Evolutionary conservation across 2,113 vertebrate genomes (phyloP), one percentile per base, ranked within the genome.

Genomic region (Marmota monax): DNA sequence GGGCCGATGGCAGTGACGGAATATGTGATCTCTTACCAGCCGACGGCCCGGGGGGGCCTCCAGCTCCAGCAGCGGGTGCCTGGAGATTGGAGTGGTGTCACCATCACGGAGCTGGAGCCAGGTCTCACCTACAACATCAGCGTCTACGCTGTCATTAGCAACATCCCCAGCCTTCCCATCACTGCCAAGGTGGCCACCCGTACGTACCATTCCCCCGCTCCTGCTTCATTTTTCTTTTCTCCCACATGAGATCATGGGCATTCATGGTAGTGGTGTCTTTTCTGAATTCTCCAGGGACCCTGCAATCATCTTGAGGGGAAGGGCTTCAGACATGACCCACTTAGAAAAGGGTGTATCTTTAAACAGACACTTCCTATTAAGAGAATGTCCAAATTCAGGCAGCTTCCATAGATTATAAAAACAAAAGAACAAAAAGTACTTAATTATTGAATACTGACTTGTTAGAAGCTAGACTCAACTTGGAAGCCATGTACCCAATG

Each of bases 91-190:
- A 99, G 99, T 93, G 98, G 98, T 84, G 99, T 99, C 98, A 99
- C 98, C 97, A 99, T 99, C 98, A 97, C 92, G 0, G 99, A 99
- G 45, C 99, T 99, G 97, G 99, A 99, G 95, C 99, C 99, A 0
- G 99, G 99, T 9, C 92, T 99, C 83, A 99, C 99, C 97, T 99
- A 99, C 98, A 99, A 99, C 97, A 98, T 99, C 98, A 99, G 99
- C 32, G 95, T 99, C 98, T 99, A 99, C 0, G 98, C 99, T 0
- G 99, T 99, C 97, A 99, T 99, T 97, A 99, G 99, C 82, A 99
- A 99, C 8, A 96, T 98, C 96, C 99, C 99, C 98, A 99, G 99
- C 82, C 97, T 98, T 74, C 99, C 99, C 1, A 97, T 99, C 92
- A 99, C 98, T 93, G 98, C 99, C 96, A 99, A 98, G 88, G 99